Conservation (phyloP, 2,797 vertebrate species). For the Morus bassanus region DNA sequence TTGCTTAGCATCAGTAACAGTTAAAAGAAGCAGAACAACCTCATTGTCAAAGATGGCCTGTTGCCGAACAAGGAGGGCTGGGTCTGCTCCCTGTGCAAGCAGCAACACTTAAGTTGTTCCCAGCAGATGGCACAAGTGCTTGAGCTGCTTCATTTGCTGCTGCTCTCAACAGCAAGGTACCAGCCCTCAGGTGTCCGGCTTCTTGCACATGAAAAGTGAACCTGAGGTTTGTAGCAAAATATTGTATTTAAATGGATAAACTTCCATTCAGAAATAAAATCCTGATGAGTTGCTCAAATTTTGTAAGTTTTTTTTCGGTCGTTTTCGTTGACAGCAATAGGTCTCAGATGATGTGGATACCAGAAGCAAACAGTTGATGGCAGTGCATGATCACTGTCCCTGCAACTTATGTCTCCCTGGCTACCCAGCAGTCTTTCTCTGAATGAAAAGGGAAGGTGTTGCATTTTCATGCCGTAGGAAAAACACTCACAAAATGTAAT, state of each 20-base stretch:
- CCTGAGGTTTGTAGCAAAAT: not conserved
- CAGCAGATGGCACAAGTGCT: constrained; percentile 61
- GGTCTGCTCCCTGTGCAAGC: not conserved
- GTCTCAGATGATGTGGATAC: not conserved
- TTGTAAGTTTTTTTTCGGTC: not conserved
- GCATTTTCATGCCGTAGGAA: not conserved
- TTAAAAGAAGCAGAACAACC: not conserved
- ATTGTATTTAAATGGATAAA: not conserved
- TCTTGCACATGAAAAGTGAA: not conserved
- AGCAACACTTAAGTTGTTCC: not conserved
- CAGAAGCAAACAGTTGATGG: constrained; percentile 26
- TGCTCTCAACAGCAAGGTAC: not conserved
- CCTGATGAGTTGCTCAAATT: not conserved
- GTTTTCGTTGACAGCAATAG: not conserved
- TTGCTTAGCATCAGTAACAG: not conserved
- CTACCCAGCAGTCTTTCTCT: not conserved
- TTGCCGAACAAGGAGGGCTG: not conserved
- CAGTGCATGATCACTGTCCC: constrained; percentile 5
- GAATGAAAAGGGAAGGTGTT: not conserved
- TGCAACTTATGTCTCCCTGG: not conserved
- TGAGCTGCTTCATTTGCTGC: not conserved
- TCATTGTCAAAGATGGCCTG: not conserved
- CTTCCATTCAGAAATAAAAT: not conserved
- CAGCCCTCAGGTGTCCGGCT: not conserved
- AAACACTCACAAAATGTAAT: not conserved